Conservation (phyloP, 1,140 invertebrate species). For the Monochamus saltuarius region DNA sequence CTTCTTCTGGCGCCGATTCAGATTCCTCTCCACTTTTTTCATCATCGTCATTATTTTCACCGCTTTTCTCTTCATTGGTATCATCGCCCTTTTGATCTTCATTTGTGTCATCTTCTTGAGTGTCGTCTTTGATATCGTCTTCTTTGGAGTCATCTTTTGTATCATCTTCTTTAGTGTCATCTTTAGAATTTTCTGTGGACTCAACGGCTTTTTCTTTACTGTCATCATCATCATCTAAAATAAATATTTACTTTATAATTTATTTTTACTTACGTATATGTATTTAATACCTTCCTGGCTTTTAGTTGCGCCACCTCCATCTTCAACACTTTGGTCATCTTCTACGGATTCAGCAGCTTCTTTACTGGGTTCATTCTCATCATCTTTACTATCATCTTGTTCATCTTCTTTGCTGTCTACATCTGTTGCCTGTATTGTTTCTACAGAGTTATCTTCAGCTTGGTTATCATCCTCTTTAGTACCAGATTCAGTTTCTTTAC, state of each 20-base stretch:
- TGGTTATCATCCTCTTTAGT: conserved; percentile 21
- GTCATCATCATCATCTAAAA: conserved; percentile 13
- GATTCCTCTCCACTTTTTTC: conserved; percentile 16
- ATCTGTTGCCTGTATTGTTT: conserved; percentile 6
- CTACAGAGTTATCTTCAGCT: conserved; percentile 14
- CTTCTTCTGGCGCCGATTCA: conserved; percentile 55
- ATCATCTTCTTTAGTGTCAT: conserved; percentile 17
- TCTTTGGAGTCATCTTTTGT: conserved; percentile 13
- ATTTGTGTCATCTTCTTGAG: conserved; percentile 54
- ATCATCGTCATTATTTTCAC: conserved; percentile 9
- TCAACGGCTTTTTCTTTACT: conserved; percentile 8
- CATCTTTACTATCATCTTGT: conserved; percentile 18
- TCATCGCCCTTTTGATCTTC: conserved; percentile 20
- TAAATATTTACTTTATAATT: background rate
- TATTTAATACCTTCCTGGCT: background rate
- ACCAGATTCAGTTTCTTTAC: conserved; percentile 16
- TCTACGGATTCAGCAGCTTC: conserved; percentile 11
- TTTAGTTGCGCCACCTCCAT: conserved; percentile 1
- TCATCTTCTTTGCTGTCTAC: conserved; percentile 3
- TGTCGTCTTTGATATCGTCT: conserved; percentile 46
- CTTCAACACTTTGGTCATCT: conserved; percentile 11
- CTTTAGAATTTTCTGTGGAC: conserved; percentile 19
- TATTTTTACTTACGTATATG: background rate
- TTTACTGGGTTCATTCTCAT: conserved; percentile 5
- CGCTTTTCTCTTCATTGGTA: conserved; percentile 10